Base-by-base conservation (phyloP, 2,797 vertebrate genomes). In the Cryptoprocta ferox region DNA sequence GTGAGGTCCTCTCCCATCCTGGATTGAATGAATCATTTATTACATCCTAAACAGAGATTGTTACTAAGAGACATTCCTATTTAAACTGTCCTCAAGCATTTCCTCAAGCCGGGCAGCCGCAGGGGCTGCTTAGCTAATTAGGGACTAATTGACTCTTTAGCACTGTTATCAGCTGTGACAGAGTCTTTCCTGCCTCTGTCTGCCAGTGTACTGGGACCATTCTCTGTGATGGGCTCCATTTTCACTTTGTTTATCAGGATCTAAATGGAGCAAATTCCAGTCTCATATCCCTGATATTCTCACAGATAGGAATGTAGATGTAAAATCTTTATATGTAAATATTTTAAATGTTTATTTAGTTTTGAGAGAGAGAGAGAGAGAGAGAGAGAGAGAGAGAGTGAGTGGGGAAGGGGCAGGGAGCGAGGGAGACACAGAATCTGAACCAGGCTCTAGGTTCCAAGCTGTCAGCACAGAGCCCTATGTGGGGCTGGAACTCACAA, bases 11-110 rank as follows among this genome's bases (percentile, higher is more conserved):
- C 32, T 71, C 16, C 56, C 1, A 42, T 11, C 14, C 45, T 93
- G 96, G 53, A 87, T 45, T 68, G 81, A 84, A 83, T 45, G 26
- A 94, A 19, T 37, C 86, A 75, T 93, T 87, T 82, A 48, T 89
- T 92, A 39, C 10, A 68, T 56, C n/a, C 56, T 91, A 75, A 91
- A 61, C 42, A 50, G 71, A 95, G 75, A 89, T 45, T 30, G 86
- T 87, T 82, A 80, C 26, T 39, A 45, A 87, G 32, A 83, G 65
- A 86, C 56, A 68, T 94, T 80, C 30, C 87, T 73, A 56, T 53
- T 93, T 45, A 89, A 80, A 93, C 61, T 63, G 48, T 89, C 73
- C 84, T 90, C 28, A 81, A 84, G 83, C 14, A 19, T 68, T 39
- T 91, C 68, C 84, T 90, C 28, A 81, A 84, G 79, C 16, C 13